phyloP scores from a whole-genome alignment of 2,797 vertebrate species.

The Hylomyscus alleni region DNA sequence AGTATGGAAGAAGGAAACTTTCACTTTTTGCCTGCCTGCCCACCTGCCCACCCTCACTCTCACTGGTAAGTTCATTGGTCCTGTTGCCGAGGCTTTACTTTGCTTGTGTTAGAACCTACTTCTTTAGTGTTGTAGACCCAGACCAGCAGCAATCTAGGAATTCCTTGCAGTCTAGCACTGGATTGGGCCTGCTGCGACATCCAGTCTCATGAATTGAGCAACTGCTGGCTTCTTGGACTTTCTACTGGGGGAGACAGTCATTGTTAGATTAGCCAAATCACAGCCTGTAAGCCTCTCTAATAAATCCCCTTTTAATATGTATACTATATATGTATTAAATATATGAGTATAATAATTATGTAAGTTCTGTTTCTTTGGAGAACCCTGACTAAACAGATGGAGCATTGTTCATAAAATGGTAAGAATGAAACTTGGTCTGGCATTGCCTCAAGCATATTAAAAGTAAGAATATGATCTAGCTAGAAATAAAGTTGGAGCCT shows the following conservation, averaged over 20 bases:
- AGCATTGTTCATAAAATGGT: conserved; percentile 4
- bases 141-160: not conserved
- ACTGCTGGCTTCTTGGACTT: not conserved
- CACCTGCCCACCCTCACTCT: not conserved
- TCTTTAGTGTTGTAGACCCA: not conserved
- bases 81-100: not conserved
- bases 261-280: not conserved
- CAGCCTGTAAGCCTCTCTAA: not conserved
- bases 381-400: not conserved
- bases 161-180: not conserved
- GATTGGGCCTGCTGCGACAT: not conserved
- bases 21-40: not conserved
- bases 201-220: not conserved
- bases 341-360: not conserved
- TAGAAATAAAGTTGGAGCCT: conserved; percentile 28
- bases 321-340: not conserved
- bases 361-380: not conserved
- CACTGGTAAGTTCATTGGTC: not conserved
- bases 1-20: too few species aligned
- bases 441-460: conserved; percentile 41
- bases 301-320: not conserved
- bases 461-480: conserved; percentile 57
- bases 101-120: not conserved
- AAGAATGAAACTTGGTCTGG: conserved; percentile 54
- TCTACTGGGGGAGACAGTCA: not conserved